phyloP scores from a whole-genome alignment of 2,888 invertebrate species.

The Brassicogethes aeneus region DNA sequence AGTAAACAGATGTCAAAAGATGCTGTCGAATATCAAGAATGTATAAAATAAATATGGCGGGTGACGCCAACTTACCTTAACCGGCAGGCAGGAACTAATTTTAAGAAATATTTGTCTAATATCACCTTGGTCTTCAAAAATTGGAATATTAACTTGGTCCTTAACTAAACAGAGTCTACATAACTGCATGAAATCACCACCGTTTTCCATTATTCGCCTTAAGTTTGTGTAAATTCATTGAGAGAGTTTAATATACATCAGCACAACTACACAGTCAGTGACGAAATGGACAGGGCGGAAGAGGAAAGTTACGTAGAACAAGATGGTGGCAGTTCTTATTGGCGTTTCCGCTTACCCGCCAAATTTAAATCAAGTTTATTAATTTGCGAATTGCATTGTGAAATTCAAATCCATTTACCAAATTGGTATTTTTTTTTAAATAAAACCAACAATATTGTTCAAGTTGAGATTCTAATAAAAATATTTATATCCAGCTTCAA shows the following conservation, averaged over 20 bases:
- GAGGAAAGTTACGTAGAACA: conserved; percentile 18
- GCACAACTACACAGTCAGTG: conserved; percentile 18
- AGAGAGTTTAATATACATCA: conserved; percentile 20
- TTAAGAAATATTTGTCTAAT: conserved; percentile 52
- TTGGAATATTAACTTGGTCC: conserved; percentile 52
- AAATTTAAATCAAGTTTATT: no score
- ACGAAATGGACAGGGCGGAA: conserved; percentile 27
- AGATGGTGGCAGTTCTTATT: no score
- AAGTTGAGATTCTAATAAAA: no score
- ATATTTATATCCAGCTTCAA: no score
- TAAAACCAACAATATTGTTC: no score
- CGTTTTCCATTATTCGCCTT: conserved; percentile 34
- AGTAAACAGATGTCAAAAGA: conserved; percentile 19
- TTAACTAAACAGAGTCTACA: conserved; percentile 42
- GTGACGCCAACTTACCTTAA: conserved; percentile 52
- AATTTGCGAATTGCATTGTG: no score
- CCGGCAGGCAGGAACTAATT: conserved; percentile 63
- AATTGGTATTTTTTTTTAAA: no score
- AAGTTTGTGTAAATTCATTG: conserved; percentile 26
- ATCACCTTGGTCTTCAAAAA: conserved; percentile 61
- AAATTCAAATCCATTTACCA: no score
- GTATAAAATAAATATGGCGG: conserved; percentile 30
- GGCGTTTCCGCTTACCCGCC: no score
- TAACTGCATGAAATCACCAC: conserved; percentile 35
- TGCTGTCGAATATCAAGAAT: conserved; percentile 30